Evolutionary conservation across 2,888 invertebrate genomes (phyloP).

Genomic region (Leptinotarsa peninsularis): DNA sequence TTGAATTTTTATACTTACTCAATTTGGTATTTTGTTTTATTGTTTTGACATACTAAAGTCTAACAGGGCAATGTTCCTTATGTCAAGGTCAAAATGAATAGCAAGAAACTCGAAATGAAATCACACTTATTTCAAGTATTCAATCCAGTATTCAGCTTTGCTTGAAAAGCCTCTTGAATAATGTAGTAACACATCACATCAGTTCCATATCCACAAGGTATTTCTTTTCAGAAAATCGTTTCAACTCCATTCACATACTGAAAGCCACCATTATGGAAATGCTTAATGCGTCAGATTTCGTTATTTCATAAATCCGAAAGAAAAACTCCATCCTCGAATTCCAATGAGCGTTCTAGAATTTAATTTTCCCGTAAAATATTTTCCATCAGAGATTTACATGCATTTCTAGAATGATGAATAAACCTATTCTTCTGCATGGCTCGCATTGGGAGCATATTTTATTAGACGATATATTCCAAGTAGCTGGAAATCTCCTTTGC

Average conservation of each 20-base stretch:
- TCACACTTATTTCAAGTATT: no score
- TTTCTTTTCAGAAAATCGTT: neutral
- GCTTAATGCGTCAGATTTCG: constrained; percentile 25
- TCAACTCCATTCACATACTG: neutral
- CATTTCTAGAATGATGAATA: constrained; percentile 39
- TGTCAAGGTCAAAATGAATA: no score
- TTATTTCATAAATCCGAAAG: constrained; percentile 32
- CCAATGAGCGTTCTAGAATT: constrained; percentile 35
- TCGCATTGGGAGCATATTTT: neutral
- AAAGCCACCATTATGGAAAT: neutral
- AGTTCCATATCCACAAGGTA: neutral
- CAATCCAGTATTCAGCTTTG: no score
- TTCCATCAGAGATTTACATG: constrained; percentile 31
- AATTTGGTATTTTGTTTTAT: no score
- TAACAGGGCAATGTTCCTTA: no score
- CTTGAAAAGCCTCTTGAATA: no score
- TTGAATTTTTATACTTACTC: no score
- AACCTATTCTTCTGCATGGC: constrained; percentile 8
- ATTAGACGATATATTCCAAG: neutral
- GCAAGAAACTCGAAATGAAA: no score
- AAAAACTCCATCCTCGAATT: constrained; percentile 33
- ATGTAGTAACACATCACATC: no score
- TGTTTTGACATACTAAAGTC: no score
- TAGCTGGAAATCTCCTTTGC: no score
- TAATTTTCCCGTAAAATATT: constrained; percentile 29